Conservation (phyloP, 2,113 vertebrate genomes). For the Desmodus rotundus region DNA sequence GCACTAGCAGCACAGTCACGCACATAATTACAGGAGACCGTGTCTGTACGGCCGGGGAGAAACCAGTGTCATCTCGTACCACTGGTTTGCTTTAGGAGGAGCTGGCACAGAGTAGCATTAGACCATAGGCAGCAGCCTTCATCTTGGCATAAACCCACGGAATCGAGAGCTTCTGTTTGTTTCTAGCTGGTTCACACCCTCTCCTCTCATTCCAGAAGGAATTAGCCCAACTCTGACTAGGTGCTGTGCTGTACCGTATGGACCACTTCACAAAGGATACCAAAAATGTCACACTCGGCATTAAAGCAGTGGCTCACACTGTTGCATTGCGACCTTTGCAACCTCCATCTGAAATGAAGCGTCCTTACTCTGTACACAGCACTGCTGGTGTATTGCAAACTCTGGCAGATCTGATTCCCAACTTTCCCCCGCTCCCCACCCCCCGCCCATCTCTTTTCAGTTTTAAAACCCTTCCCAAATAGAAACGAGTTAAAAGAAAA, state of each 20-base stretch:
- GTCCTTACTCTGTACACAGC: background rate
- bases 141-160: background rate
- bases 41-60: background rate
- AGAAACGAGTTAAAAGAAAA: conserved; percentile 44
- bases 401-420: conserved; percentile 1
- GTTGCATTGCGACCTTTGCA: background rate
- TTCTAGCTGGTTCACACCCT: conserved; percentile 44
- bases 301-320: conserved; percentile 37
- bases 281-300: background rate
- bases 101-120: background rate
- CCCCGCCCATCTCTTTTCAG: background rate
- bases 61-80: background rate
- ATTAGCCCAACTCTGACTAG: conserved; percentile 25
- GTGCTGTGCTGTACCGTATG: conserved; percentile 12
- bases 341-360: conserved; percentile 10
- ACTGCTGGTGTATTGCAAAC: background rate
- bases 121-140: conserved; percentile 40
- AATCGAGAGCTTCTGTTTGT: conserved; percentile 20
- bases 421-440: accelerated
- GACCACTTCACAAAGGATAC: conserved; percentile 13
- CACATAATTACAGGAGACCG: background rate
- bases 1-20: background rate
- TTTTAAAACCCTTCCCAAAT: conserved; percentile 52
- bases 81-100: conserved; percentile 30
- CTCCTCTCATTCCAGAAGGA: conserved; percentile 46